A percentile compares a stretch with the other conserved stretches of the same genome.
These are phyloP conservation scores for Ceraclea dissimilis DNA, from an alignment of 2,888 invertebrate genomes.

Conservation along the genomic window DNA sequence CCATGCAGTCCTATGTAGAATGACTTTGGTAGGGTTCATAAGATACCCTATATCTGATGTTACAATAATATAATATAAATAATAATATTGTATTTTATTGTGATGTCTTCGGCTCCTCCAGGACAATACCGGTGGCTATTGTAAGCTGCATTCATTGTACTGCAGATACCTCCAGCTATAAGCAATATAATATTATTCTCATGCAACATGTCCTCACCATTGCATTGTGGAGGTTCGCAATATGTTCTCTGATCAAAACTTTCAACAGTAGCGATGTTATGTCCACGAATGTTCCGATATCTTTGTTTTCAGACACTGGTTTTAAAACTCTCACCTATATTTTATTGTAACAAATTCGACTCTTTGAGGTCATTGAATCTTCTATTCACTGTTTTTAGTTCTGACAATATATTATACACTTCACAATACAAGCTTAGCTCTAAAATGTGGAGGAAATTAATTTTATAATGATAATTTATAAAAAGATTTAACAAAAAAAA, in stretches of 20 bases:
- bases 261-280: slow-evolving; percentile 16
- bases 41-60: no score
- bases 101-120: background rate
- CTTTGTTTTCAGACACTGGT: slow-evolving; percentile 5
- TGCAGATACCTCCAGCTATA: background rate
- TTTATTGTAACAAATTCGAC: background rate
- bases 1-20: no score
- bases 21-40: no score
- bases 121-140: slow-evolving; percentile 1
- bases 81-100: background rate
- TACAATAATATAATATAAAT: background rate
- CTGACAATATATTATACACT: no score
- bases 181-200: background rate
- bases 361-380: background rate
- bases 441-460: no score
- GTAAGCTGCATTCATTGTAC: background rate
- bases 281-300: slow-evolving; percentile 16
- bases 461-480: no score
- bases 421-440: no score
- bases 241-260: background rate
- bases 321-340: background rate
- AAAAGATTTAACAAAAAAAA: no score
- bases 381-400: no score
- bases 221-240: background rate
- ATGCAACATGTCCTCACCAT: background rate